phyloP scores from a whole-genome alignment of 1,140 invertebrate species.

The Druon quercuslanigerum region DNA sequence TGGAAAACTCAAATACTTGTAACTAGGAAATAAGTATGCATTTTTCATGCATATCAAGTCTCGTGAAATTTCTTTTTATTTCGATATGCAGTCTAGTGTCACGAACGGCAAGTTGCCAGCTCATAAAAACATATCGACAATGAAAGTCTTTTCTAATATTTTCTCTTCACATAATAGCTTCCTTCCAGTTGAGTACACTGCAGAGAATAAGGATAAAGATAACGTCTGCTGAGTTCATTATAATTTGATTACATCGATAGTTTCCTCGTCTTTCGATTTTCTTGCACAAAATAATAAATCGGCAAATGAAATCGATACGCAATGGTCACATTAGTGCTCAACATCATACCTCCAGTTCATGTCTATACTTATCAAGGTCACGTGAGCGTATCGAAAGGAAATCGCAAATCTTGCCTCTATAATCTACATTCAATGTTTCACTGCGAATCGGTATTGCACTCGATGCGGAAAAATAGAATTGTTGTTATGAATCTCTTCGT shows the following conservation, averaged over 20 bases:
- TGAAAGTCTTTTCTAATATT: slow-evolving; percentile 11
- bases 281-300: neutral
- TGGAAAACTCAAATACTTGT: too few relatives aligned
- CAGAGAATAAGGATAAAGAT: neutral
- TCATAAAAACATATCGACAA: neutral
- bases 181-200: neutral
- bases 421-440: slow-evolving; percentile 12
- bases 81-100: too few relatives aligned
- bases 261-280: neutral
- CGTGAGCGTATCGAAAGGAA: slow-evolving; percentile 28
- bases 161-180: neutral
- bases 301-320: neutral
- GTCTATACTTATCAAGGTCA: slow-evolving; percentile 19
- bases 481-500: neutral
- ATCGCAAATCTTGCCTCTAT: neutral
- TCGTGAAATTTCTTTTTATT: too few relatives aligned
- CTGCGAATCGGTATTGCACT: neutral
- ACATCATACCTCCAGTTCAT: neutral
- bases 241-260: neutral
- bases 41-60: too few relatives aligned
- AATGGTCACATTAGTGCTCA: neutral
- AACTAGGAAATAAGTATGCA: too few relatives aligned
- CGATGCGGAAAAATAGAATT: neutral
- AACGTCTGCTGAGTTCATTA: neutral
- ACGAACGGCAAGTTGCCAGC: neutral